phyloP scores from a whole-genome alignment of 2,797 vertebrate species.

The Labroides dimidiatus region DNA sequence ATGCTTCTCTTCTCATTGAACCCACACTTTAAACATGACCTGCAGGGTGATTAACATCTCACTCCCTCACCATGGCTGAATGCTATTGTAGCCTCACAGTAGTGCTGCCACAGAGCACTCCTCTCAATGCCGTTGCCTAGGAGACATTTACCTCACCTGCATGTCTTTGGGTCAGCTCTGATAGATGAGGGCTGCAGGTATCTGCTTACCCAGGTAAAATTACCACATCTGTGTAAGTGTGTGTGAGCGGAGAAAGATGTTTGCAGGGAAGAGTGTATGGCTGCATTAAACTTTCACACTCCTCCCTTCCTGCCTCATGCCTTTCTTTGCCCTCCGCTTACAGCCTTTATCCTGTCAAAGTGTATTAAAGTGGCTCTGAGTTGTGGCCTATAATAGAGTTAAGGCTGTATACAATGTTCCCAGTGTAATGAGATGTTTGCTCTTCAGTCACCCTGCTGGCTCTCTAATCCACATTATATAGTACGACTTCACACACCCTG shows the following conservation, averaged over 20 bases:
- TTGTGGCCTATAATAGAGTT: constrained; percentile 69
- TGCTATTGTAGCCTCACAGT: constrained; percentile 34
- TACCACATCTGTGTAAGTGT: constrained; percentile 54
- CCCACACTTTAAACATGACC: constrained; percentile 10
- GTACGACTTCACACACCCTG: constrained; percentile 67
- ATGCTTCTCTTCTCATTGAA: not conserved
- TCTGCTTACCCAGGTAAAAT: constrained; percentile 79
- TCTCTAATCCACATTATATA: constrained; percentile 73
- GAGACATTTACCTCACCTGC: constrained; percentile 59
- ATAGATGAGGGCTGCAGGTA: constrained; percentile 61
- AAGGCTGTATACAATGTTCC: constrained; percentile 49
- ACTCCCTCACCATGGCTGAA: constrained; percentile 1
- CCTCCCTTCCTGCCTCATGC: constrained; percentile 27
- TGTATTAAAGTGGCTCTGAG: constrained; percentile 51
- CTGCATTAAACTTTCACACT: constrained; percentile 76
- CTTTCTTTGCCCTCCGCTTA: constrained; percentile 36
- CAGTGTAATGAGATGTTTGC: constrained; percentile 69
- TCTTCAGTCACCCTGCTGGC: constrained; percentile 47
- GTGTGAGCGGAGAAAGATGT: constrained; percentile 43
- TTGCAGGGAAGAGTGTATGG: constrained; percentile 36
- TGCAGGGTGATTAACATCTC: constrained; percentile 6
- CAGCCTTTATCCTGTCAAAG: constrained; percentile 41
- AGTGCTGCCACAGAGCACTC: constrained; percentile 23
- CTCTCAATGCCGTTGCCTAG: constrained; percentile 53
- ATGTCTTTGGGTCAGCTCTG: constrained; percentile 37